These are phyloP conservation scores for Rhinogobius similis DNA, from an alignment of 2,113 vertebrate species.

Conservation along the genomic window DNA sequence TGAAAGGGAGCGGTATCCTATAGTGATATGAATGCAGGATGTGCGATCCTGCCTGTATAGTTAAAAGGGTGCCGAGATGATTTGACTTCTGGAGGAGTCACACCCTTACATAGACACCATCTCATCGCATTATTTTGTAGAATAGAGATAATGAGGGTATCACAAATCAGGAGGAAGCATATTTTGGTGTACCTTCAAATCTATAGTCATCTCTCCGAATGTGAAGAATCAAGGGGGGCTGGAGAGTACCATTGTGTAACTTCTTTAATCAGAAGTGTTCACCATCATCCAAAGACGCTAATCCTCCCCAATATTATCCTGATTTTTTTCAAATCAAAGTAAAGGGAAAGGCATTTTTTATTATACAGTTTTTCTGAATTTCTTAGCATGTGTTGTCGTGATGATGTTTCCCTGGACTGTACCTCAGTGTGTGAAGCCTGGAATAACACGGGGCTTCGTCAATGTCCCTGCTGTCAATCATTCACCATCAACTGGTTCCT, in stretches of 20 bases:
- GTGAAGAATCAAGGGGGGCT: conserved; percentile 70
- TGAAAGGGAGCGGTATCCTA: conserved; percentile 47
- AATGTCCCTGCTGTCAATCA: conserved; percentile 62
- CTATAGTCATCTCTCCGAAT: conserved; percentile 59
- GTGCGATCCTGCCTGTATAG: conserved; percentile 66
- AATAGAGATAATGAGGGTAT: conserved; percentile 69
- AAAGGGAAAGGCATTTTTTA: conserved; percentile 36
- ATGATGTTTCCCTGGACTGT: conserved; percentile 57
- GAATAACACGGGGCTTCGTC: conserved; percentile 45
- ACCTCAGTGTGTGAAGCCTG: conserved; percentile 39
- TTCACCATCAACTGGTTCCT: conserved; percentile 41
- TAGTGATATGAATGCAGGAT: conserved; percentile 57
- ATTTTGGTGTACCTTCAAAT: conserved; percentile 66
- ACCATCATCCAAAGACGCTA: conserved; percentile 58
- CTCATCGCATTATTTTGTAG: conserved; percentile 68
- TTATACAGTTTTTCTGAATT: conserved; percentile 24
- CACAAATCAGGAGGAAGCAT: conserved; percentile 71
- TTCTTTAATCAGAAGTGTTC: conserved; percentile 64
- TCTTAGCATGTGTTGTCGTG: conserved; percentile 61
- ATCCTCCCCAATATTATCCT: conserved; percentile 29
- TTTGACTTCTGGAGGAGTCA: conserved; percentile 59
- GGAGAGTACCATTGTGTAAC: conserved; percentile 63
- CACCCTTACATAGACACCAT: conserved; percentile 65
- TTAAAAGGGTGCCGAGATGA: conserved; percentile 57
- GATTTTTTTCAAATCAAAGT: conserved; percentile 64